Evolutionary conservation across 2,888 invertebrate species (phyloP), one percentile per base, ranked within the genome.

Genomic region (Cyclophora albipunctata): DNA sequence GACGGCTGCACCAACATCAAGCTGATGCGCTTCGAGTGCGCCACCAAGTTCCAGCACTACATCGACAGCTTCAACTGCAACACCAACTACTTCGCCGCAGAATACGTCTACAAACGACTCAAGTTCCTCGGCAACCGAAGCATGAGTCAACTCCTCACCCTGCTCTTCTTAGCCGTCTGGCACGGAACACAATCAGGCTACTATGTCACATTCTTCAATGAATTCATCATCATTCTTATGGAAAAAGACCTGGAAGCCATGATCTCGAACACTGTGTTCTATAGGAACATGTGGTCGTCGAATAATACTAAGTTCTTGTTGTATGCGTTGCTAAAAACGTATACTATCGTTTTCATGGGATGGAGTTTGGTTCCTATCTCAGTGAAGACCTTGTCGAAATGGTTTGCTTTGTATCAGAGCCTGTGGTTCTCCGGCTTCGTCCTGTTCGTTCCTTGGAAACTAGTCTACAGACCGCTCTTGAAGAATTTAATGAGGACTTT

Each of bases 151-250:
- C 86, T 92, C 0, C 90, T 92, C 0, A 95, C 98, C 0, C 84
- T 99, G 42, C 51, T 92, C 0, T 99, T 98, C 82, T 91, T 99
- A 42, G 97, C 99, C 0, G 71, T 98, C 0, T 99, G 99, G 99
- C 99, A 99, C 80, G 99, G 99, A 6, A 92, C 96, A 48, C 95
- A 97, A 73, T 93, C 95, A 5, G 98, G 99, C 1, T 99, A 99
- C 73, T 99, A 98, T 75, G 89, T 96, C 69, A 94, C 95, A 45
- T 99, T 99, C 89, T 90, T 95, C 51, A 93, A 97, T 79, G 99
- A 99, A 74, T 98, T 97, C 73, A 82, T 96, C 40, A 93, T 96
- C 40, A 95, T 98, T 76, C 92, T 92, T 57, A 91, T 95, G 71
- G 98, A 98, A 69, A 95, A 93, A 82, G 95, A 96, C 71, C 63